Base-by-base conservation (phyloP, 2,888 invertebrate species). In the Perizoma affinitatum region DNA sequence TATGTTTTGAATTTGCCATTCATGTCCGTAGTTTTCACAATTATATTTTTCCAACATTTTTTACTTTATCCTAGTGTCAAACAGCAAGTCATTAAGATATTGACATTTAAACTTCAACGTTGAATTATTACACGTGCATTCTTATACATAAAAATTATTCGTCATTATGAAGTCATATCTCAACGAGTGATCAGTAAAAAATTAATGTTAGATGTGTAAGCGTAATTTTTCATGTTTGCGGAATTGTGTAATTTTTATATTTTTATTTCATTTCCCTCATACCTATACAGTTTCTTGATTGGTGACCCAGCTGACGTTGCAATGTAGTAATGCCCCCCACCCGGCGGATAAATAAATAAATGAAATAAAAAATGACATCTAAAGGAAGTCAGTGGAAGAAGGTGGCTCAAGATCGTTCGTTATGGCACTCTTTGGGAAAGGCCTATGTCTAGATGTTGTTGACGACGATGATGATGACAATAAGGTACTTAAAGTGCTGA, bases 151-250 rank as follows among this genome's bases (percentile, higher is more conserved):
- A 11, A 34, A 50, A 56, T 51, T 57, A 52, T 22, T 2, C 35
- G 45, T 56, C 48, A 58, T 63, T 63, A 63, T 33, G 11, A 11
- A 4, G 0, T 9, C 36, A 52, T 63, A 63, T 63, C 63, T 61
- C 42, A 48, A 7, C n/a, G 35, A 41, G 58, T 46, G 45, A 58
- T 63, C 63, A 48, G 51, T 11, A 0, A 40, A 46, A 51, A 57
- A 54, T 53, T 46, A 46, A 53, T 58, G 56, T 52, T 55, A 55
- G 54, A 62, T 51, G 34, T 57, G 46, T 52, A 45, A 47, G 43
- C 51, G 41, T 46, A 10, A 48, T 58, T 54, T 49, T 43, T n/a
- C 4, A 35, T 33, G 46, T 44, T 45, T 42, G 54, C 57, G 51
- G 57, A 54, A 51, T 22, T 57, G 45, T 22, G 45, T 11, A 11